Percentiles rank a stretch among this genome's conserved stretches.
Evolutionary conservation across 2,113 vertebrate species (phyloP).

Genomic region (Dromiciops gliroides): DNA sequence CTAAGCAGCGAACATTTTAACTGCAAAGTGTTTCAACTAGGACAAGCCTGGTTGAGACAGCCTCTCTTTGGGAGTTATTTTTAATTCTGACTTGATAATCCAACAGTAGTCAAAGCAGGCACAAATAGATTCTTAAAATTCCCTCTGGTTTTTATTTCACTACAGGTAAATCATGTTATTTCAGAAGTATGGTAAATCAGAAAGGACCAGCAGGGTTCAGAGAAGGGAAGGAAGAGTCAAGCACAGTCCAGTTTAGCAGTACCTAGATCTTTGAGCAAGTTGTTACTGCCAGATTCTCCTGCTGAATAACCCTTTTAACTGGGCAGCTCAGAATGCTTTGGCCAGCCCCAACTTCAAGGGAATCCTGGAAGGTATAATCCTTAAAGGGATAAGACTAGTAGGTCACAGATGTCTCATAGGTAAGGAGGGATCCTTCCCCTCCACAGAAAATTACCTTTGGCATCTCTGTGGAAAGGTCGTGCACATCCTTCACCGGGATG

Average conservation of each 20-base stretch:
- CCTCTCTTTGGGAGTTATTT: too few relatives aligned
- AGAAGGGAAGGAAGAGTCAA: too few relatives aligned
- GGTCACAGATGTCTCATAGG: neutral
- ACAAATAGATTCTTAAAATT: too few relatives aligned
- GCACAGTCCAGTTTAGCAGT: neutral
- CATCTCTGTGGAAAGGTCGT: neutral
- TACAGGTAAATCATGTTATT: neutral
- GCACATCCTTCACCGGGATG: neutral
- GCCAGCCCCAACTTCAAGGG: neutral
- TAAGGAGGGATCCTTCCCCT: neutral
- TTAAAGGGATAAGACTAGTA: neutral
- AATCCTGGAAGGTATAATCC: too few relatives aligned
- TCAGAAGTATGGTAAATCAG: neutral
- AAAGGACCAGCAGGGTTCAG: neutral
- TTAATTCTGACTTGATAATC: too few relatives aligned
- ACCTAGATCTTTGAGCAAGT: neutral
- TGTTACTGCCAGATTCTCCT: neutral
- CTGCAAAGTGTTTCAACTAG: too few relatives aligned
- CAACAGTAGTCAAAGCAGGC: too few relatives aligned
- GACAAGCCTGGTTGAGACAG: too few relatives aligned
- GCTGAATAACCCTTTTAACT: neutral
- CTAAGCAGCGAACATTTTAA: too few relatives aligned
- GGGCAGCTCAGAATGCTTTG: neutral
- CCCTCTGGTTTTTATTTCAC: too few relatives aligned
- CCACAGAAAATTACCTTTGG: neutral